These are phyloP conservation scores for Acrocephalus scirpaceus DNA, from an alignment of 2,797 vertebrate species.

Conservation along the genomic window DNA sequence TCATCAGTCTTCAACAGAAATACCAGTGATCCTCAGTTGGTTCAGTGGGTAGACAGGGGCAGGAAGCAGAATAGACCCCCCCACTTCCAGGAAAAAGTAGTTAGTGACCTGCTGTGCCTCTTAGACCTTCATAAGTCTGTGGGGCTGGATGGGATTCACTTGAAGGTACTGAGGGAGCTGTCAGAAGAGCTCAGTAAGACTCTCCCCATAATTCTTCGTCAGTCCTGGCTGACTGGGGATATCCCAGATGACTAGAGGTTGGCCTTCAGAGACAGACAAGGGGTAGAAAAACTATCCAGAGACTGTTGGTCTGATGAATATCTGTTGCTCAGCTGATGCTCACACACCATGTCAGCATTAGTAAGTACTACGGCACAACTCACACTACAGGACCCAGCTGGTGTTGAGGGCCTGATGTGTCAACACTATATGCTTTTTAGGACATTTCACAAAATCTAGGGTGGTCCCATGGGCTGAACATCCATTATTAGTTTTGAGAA, in stretches of 20 bases:
- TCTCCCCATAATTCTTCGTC: background rate
- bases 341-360: background rate
- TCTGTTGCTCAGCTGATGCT: background rate
- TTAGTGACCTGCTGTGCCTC: background rate
- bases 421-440: background rate
- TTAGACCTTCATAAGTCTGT: background rate
- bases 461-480: background rate
- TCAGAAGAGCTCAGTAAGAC: background rate
- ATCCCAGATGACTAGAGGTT: background rate
- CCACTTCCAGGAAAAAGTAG: background rate
- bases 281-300: background rate
- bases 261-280: background rate
- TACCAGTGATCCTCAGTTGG: background rate
- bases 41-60: background rate
- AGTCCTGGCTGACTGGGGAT: background rate
- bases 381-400: background rate
- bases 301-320: background rate
- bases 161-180: background rate
- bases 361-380: accelerated
- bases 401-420: background rate
- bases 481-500: background rate
- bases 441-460: background rate
- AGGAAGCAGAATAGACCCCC: background rate
- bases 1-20: background rate
- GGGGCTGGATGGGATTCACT: background rate